Base-by-base conservation (phyloP, 1,140 invertebrate species). In the Stenopsyche tienmushanensis region DNA sequence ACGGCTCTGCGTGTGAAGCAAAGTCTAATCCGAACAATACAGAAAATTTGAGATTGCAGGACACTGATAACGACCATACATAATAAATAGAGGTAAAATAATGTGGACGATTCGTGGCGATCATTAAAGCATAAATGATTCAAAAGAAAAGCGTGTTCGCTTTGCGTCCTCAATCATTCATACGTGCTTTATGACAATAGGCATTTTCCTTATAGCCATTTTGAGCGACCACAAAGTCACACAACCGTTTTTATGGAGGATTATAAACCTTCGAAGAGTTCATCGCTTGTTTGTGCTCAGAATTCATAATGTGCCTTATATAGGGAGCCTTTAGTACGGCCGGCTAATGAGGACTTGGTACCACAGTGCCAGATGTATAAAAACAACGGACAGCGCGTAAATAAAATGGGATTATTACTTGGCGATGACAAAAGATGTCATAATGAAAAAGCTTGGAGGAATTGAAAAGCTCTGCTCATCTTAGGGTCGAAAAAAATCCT, bases 71-170 rank as follows among this genome's bases (percentile, higher is more conserved):
- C n/a, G 17, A 47, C 10, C 8, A 15, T 20, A 47, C 44, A 39
- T n/a, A 47, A 47, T 47, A 47, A 7, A 47, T 47, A 47, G 44
- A 34, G 17, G 17, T 9, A 9, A 7, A 8, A 9, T 47, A 47
- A 47, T 47, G 44, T 47, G 7, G 44, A 47, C 44, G 44, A 47
- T 8, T 18, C 17, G 34, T 39, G n/a, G 34, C 44, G 44, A 18
- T 47, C 44, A 47, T 47, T 47, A 47, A 47, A 47, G 44, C 44
- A 47, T 47, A 47, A 63, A 63, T 63, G 49, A 63, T 63, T 63
- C 60, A 63, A 53, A 63, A 45, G 60, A 63, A 63, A 53, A 63
- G n/a, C 60, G 49, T 63, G 60, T 63, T 53, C 47, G 29, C 20
- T 15, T 52, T 21, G 7, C n/a, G 60, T 63, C 29, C 60, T 53